Base-by-base conservation (phyloP, 2,888 invertebrate genomes). In the Ptychoptera albimana region DNA sequence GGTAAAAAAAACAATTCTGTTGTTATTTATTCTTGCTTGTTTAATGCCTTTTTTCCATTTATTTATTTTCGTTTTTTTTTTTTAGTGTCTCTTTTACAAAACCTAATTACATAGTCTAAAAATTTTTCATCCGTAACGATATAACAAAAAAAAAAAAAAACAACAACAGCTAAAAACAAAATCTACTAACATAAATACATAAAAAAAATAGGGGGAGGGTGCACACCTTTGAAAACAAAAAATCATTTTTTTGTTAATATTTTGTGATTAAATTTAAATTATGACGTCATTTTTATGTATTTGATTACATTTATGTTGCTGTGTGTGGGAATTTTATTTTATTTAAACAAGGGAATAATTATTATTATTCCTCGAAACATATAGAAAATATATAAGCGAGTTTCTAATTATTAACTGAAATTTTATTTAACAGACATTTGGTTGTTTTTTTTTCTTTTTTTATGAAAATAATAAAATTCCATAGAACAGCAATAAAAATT, bases 31-130 rank as follows among this genome's bases (percentile, higher is more conserved):
- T 46, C 43, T 39, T 23, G 23, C 43, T 39, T 23, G 23, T 23
- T 23, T 23, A 23, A 23, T 23, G 23, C 23, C 7, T 23, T 23
- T 23, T 23, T 23, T 23, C 23, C 23, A 23, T 23, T 23, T 23
- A 23, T 23, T 23, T 23, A 46, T 44, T 43, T 39, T 38, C 39
- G 14, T 32, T 29, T 35, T 23, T n/a, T 16, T 39, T 44, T 29
- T 35, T 16, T 32, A 13, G 13, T 39, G 39, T 38, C 32, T 32
- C 39, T 39, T 39, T 16, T 38, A 38, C 23, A 23, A 23, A 23
- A 23, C 43, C 45, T 43, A 43, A 47, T 45, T 47, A 45, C 45
- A 47, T 42, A 48, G 42, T 39, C 40, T 42, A 34, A 40, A 40
- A 44, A 43, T 46, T 43, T 46, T 43, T 34, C 39, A 46, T 40